Evolutionary conservation across 2,888 invertebrate genomes (phyloP).

Genomic region (Brachyptera risi): DNA sequence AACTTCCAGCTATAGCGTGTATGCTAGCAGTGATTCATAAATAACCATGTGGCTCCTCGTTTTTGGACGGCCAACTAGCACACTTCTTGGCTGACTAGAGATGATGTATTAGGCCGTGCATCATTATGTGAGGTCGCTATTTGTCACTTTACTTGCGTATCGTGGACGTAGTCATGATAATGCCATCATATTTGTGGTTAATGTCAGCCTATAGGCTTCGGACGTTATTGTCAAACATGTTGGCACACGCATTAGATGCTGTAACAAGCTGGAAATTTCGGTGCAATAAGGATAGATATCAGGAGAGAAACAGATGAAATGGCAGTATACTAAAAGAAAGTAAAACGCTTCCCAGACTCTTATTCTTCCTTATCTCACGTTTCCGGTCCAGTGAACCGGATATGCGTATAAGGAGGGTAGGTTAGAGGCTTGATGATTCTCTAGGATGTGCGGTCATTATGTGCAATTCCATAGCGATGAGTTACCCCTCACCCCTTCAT

Average conservation of each 20-base stretch:
- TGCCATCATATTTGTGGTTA: background rate
- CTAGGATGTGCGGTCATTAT: constrained; percentile 30
- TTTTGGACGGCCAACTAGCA: background rate
- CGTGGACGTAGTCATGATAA: background rate
- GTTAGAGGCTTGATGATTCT: constrained; percentile 22
- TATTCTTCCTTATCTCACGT: constrained; percentile 44
- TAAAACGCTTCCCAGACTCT: constrained; percentile 24
- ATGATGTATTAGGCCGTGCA: constrained; percentile 22
- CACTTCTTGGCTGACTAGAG: background rate
- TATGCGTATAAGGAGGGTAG: constrained; percentile 41
- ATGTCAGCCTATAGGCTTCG: too few species aligned
- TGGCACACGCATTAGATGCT: background rate
- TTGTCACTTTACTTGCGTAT: constrained; percentile 16
- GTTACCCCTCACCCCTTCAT: constrained; percentile 4
- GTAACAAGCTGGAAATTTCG: background rate
- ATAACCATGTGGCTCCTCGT: background rate
- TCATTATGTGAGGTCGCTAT: constrained; percentile 21
- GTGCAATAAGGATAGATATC: background rate
- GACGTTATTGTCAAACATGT: too few species aligned
- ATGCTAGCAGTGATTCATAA: constrained; percentile 17
- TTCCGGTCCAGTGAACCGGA: constrained; percentile 47
- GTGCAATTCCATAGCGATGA: constrained; percentile 23
- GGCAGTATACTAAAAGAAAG: constrained; percentile 14
- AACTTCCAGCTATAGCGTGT: too few species aligned
- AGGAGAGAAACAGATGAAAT: constrained; percentile 1